Evolutionary conservation across 2,888 invertebrate species (phyloP).

Genomic region (Hyposoter didymator): DNA sequence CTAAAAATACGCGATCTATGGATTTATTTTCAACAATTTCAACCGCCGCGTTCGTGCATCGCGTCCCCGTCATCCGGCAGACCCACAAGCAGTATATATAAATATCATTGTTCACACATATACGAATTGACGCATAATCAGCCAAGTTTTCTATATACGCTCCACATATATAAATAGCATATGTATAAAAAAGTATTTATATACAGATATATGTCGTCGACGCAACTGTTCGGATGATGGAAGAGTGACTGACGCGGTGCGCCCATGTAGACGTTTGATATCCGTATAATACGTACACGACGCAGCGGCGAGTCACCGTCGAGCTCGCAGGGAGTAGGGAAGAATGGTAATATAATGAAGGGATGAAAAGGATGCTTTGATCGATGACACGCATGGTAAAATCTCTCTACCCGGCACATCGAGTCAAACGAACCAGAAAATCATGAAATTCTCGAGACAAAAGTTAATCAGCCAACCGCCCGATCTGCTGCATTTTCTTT

Average conservation of each 20-base stretch:
- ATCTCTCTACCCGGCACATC: neutral
- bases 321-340: constrained; percentile 51
- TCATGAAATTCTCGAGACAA: constrained; percentile 15
- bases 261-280: constrained; percentile 60
- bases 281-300: constrained; percentile 50
- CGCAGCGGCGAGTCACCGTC: constrained; percentile 65
- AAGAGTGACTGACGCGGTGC: constrained; percentile 64
- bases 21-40: neutral
- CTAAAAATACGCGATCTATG: neutral
- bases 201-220: neutral
- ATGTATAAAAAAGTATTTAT: neutral
- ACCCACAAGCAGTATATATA: neutral
- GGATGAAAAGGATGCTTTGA: constrained; percentile 66
- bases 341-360: constrained; percentile 67
- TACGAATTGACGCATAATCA: neutral
- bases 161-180: neutral
- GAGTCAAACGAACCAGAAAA: constrained; percentile 5
- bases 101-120: neutral
- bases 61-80: neutral
- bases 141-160: neutral
- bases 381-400: constrained; percentile 34
- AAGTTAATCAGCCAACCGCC: neutral
- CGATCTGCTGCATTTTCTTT: too few species aligned
- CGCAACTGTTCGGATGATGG: constrained; percentile 59
- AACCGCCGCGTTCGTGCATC: neutral